These are phyloP conservation scores for Drosophila nr. perissopoda DNA, from an alignment of 2,888 invertebrate species.

Conservation along the genomic window DNA sequence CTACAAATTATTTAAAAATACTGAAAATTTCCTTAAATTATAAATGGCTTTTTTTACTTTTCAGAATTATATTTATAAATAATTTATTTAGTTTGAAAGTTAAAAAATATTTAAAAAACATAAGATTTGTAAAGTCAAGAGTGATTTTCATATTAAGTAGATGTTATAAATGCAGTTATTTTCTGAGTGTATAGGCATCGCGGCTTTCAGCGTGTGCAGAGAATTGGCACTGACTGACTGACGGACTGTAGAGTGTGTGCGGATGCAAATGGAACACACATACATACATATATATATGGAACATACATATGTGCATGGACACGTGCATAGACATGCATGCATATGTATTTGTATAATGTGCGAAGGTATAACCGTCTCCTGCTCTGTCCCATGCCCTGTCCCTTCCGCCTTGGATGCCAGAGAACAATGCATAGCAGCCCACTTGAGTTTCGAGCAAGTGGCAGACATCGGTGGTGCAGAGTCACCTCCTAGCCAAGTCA, in stretches of 20 bases:
- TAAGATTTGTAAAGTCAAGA: background rate
- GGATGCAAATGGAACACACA: conserved; percentile 45
- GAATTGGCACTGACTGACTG: conserved; percentile 70
- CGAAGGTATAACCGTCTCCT: conserved; percentile 39
- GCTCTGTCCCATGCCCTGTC: conserved; percentile 24
- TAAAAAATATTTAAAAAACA: background rate
- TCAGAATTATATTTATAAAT: background rate
- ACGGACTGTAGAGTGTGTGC: conserved; percentile 61
- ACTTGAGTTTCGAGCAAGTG: conserved; percentile 78
- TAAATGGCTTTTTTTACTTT: background rate
- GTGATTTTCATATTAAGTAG: background rate
- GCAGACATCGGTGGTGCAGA: conserved; percentile 48
- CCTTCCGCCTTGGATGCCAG: conserved; percentile 37
- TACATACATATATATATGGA: conserved; percentile 1
- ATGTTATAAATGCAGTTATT: background rate
- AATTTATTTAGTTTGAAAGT: background rate
- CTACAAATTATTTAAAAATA: background rate
- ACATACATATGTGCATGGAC: background rate
- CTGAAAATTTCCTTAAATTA: background rate
- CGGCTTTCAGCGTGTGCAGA: conserved; percentile 62
- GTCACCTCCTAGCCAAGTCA: conserved; percentile 43
- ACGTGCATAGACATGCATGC: background rate
- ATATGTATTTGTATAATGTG: conserved; percentile 14
- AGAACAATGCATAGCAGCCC: conserved; percentile 76
- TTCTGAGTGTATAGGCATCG: conserved; percentile 44